Base-by-base conservation (phyloP, 2,797 vertebrate genomes). In the Naso thynnoides region DNA sequence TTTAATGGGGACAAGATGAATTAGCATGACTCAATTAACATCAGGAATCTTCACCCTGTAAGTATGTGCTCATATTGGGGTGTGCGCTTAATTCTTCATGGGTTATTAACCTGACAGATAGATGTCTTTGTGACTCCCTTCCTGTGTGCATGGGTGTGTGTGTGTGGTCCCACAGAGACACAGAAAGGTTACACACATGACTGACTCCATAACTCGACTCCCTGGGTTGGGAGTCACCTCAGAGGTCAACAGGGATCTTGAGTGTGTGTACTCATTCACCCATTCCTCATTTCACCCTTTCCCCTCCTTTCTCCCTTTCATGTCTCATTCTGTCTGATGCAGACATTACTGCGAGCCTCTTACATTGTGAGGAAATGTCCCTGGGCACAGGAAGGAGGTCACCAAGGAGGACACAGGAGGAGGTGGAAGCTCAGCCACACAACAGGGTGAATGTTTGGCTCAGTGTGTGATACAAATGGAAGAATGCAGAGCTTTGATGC, bases 221-320 rank as follows among this genome's bases (percentile, higher is more conserved):
- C 61, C 69, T 65, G 50, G 64, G 27, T 67, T 83, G 53, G 63
- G 76, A 88, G 73, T 88, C 76, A 65, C 70, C 70, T 53, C 72
- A 87, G 70, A 86, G 90, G 88, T 92, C 85, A 90, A 82, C 80
- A 74, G 59, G 44, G 56, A 85, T 84, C 76, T 78, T 76, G 56
- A 74, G 74, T 70, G 64, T 45, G 76, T 44, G 67, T 69, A 85
- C 64, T 84, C 79, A 76, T 86, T 88, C 76, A 86, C 54, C 69
- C 72, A 60, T 85, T 78, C 44, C 56, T 82, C 75, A 76, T 53
- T 77, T 75, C 78, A 70, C 57, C 67, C 77, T 13, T 68, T 66
- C 70, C 61, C 47, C 54, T 62, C 44, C 47, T 31, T 36, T 72
- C 41, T 71, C 41, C 63, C 63, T 42, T 61, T 67, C 45, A 70